Evolutionary conservation across 2,113 vertebrate genomes (phyloP), one percentile per base, ranked within the genome.

Genomic region (Bos javanicus): DNA sequence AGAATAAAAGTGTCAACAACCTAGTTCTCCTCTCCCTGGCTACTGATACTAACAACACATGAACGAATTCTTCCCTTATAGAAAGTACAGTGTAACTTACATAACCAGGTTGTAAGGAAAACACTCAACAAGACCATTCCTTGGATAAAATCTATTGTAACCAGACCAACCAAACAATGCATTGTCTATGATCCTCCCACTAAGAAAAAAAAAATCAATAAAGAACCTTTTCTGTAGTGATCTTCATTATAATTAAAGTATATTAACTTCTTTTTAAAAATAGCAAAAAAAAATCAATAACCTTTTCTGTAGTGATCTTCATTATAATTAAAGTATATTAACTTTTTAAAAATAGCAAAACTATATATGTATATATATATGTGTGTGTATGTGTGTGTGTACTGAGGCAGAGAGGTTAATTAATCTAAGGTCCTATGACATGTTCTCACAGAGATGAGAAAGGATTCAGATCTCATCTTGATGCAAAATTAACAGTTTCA

Each of bases 31-130:
- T 96, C 87, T 95, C 89, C 96, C 48, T 96, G 48, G 64, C 85
- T 94, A 96, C 88, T 82, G 57, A 90, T 43, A 57, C 74, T 87
- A 97, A 87, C 93, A 97, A 96, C 74, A 90, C 15, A 96, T 50
- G 84, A 90, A 92, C 94, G 95, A 85, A 97, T 85, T 88, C n/a
- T 93, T 96, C 71, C 54, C 83, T 62, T 86, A 95, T 3, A 92
- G 36, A 83, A 82, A 97, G 28, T 33, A 91, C 16, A 90, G 50
- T 43, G 25, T 87, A 97, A 96, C 19, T 74, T 83, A 87, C 23
- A 81, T 23, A 52, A 43, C 4, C 7, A 91, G 82, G 50, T 39
- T 97, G 13, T 52, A 93, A 91, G 23, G 71, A 98, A 96, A 97
- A 91, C 87, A 91, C 67, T 81, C 50, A 89, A 57, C 7, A 82